Base-by-base conservation (phyloP, 53 echinoderm and acorn worm genomes). In the Crossaster papposus region DNA sequence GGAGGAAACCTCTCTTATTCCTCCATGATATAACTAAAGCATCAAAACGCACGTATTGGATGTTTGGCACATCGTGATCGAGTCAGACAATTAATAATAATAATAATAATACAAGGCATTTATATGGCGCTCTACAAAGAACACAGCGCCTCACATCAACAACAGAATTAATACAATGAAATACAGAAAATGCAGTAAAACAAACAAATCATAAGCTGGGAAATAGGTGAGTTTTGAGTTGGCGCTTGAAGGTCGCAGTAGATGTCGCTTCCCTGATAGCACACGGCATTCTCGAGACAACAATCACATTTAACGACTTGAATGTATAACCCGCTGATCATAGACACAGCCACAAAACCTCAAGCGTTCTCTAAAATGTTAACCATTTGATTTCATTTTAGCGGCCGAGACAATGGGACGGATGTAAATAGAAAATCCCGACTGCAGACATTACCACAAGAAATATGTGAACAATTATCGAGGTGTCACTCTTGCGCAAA, bases 371-470 rank as follows among this genome's bases (percentile, higher is more conserved):
- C 78, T 44, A 51, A 44, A 37, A 78, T 36, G 34, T 44, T 24
- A 78, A 78, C 78, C 13, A 78, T 44, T 22, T 37, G 36, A 75
- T 75, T 33, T 78, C 50, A 78, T 44, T 78, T 78, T 6, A 78
- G 26, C 20, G 15, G 74, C 23, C 36, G 28, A 78, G n/a, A 78
- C 51, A 50, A 78, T 78, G n/a, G 78, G 20, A 34, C 17, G 5
- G 36, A 74, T 17, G 36, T 35, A 74, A 35, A 74, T 15, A 32
- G 3, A 10, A 14, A 17, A 2, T 1, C 3, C 68, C 22, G n/a
- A 10, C 68, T 1, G 9, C 68, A 3, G 68, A 10, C 29, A 11
- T 23, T 4, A n/a, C n/a, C n/a, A 68, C 26, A 18, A 28, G 28
- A 68, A n/a, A n/a, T 23, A 68, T 1, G 24, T 18, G 7, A 68